These are phyloP conservation scores for Pempheris klunzingeri DNA, from an alignment of 2,797 vertebrate species.

Conservation along the genomic window DNA sequence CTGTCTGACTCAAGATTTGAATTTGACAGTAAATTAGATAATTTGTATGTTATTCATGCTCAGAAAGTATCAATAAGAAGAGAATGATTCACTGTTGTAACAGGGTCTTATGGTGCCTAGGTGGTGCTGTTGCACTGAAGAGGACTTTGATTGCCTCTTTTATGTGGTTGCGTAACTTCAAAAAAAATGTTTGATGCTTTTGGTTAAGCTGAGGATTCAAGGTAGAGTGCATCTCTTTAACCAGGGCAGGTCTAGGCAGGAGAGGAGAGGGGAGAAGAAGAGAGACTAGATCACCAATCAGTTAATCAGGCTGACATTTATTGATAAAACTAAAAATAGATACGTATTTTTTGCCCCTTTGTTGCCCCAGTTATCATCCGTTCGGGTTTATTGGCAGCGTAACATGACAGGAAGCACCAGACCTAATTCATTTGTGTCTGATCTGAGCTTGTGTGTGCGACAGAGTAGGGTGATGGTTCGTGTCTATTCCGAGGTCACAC, in stretches of 20 bases:
- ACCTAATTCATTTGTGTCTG: constrained; percentile 10
- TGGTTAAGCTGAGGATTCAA: neutral
- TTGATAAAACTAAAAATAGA: constrained; percentile 47
- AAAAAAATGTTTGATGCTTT: too few species aligned
- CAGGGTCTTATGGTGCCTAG: constrained; percentile 39
- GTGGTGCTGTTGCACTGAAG: constrained; percentile 60
- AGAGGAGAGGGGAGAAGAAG: neutral
- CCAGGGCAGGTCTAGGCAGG: neutral
- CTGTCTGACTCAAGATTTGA: too few species aligned
- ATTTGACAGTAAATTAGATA: neutral
- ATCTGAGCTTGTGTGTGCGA: constrained; percentile 10
- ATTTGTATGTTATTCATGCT: neutral
- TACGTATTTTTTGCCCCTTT: constrained; percentile 17
- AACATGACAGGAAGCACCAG: constrained; percentile 9
- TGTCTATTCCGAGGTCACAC: neutral
- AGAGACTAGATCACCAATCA: constrained; percentile 18
- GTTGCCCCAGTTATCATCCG: constrained; percentile 31
- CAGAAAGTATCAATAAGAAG: neutral
- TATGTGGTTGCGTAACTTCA: neutral
- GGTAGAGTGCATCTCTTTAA: neutral
- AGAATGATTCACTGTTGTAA: constrained; percentile 26
- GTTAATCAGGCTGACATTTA: constrained; percentile 23
- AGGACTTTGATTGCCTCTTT: neutral
- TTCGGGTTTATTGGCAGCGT: constrained; percentile 33
- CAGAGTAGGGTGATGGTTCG: neutral